A percentile compares a stretch with the other conserved stretches of the same genome.
Evolutionary conservation across 2,113 vertebrate genomes (phyloP).

Genomic region (Zosterops borbonicus): DNA sequence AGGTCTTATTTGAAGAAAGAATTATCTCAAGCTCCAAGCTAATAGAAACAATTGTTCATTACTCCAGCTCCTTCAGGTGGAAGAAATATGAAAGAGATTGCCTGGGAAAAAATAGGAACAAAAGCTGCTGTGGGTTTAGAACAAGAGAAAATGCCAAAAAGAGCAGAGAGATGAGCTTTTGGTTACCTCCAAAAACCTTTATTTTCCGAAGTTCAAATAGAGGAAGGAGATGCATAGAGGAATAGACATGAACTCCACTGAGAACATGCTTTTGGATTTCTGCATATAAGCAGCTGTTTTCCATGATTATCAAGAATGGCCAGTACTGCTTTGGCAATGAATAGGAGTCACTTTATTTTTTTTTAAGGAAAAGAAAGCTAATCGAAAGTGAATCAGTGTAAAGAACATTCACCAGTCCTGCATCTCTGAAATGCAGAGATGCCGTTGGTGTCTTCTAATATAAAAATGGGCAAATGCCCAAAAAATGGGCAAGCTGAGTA

Average conservation of each 20-base stretch:
- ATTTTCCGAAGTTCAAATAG: background rate
- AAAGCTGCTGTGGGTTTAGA: background rate
- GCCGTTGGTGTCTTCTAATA: background rate
- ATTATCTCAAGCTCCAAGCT: background rate
- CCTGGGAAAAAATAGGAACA: background rate
- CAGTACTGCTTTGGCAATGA: background rate
- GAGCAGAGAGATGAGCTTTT: background rate
- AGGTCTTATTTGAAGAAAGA: background rate
- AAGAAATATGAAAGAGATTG: background rate
- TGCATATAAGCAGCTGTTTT: background rate
- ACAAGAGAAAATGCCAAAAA: background rate
- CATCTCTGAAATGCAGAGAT: background rate
- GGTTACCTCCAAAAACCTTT: background rate
- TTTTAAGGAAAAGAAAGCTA: background rate
- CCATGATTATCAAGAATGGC: background rate
- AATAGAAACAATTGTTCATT: background rate
- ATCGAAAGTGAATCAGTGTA: background rate
- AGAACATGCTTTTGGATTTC: background rate
- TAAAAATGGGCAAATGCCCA: background rate
- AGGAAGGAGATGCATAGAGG: background rate
- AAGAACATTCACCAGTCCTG: background rate
- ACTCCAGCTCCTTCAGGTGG: background rate
- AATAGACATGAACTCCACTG: accelerated
- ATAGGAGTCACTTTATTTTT: background rate
- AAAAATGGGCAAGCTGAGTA: background rate